These are phyloP conservation scores for Parus major DNA, from an alignment of 2,113 vertebrate genomes.

Conservation along the genomic window DNA sequence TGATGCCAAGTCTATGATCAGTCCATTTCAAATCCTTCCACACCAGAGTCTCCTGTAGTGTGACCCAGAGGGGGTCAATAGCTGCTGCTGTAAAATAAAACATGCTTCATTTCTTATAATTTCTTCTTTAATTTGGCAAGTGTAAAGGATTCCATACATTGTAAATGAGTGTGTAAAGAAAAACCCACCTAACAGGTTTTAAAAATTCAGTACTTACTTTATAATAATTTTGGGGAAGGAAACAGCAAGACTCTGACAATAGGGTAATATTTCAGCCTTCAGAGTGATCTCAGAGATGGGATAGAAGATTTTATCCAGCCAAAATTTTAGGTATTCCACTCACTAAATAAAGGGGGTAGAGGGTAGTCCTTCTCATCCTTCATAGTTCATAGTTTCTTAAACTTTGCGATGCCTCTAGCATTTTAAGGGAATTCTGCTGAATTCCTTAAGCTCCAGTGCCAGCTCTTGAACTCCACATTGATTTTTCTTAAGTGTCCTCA, in stretches of 20 bases:
- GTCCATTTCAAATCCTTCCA: neutral
- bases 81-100: neutral
- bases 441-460: constrained; percentile 15
- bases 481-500: constrained; percentile 65
- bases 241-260: neutral
- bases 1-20: neutral
- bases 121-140: neutral
- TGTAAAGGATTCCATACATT: neutral
- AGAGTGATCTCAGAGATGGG: neutral
- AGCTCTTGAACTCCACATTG: constrained; percentile 41
- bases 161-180: neutral
- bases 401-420: neutral
- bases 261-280: neutral
- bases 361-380: neutral
- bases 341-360: neutral
- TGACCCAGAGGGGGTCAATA: neutral
- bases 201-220: neutral
- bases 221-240: neutral
- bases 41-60: neutral
- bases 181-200: neutral
- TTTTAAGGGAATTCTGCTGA: neutral
- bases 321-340: neutral
- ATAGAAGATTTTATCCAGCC: neutral
- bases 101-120: neutral
- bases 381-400: neutral